Evolutionary conservation across 2,888 invertebrate genomes (phyloP).

Genomic region (Pelosia muscerda): DNA sequence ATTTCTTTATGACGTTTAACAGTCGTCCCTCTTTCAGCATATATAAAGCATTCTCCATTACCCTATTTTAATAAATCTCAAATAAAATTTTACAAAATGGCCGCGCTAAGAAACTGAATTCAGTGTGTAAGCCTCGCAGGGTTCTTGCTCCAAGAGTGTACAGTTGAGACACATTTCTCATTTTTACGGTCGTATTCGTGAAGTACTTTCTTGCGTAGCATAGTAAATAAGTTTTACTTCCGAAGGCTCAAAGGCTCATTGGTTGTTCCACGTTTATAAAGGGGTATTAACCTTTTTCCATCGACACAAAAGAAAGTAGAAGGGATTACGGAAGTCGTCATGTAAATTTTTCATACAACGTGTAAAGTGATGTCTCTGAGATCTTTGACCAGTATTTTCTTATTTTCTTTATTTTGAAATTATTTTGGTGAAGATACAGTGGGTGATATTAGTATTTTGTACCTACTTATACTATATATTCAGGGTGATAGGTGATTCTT

Average conservation of each 20-base stretch:
- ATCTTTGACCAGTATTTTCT: background rate
- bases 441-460: no score
- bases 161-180: constrained; percentile 42
- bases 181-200: constrained; percentile 45
- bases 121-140: background rate
- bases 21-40: background rate
- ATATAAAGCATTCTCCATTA: background rate
- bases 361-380: background rate
- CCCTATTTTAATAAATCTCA: constrained; percentile 12
- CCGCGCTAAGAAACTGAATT: background rate
- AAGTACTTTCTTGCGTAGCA: constrained; percentile 32
- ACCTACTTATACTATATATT: no score
- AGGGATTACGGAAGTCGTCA: background rate
- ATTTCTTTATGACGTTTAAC: background rate
- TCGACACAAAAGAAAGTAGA: background rate
- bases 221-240: constrained; percentile 47
- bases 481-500: no score
- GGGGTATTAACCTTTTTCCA: background rate
- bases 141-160: constrained; percentile 15
- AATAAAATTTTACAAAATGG: constrained; percentile 22
- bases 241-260: constrained; percentile 31
- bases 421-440: no score
- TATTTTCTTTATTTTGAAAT: background rate
- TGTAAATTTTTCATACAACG: background rate
- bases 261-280: background rate